A percentile compares a stretch with the other conserved stretches of the same genome.
Evolutionary conservation across 1,140 invertebrate genomes (phyloP).

Genomic region (Leucophenga varia): DNA sequence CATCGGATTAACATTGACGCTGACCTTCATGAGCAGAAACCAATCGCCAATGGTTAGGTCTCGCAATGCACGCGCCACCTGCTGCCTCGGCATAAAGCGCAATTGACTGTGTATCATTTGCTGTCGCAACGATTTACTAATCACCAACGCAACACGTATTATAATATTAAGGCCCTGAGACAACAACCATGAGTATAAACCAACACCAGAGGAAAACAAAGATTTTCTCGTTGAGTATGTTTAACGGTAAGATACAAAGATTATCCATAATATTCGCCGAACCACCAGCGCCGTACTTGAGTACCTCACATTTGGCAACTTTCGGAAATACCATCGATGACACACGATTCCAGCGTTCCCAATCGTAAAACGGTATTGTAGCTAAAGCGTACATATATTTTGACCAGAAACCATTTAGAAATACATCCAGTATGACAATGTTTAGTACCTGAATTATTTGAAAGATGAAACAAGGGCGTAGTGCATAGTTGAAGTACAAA

Average conservation of each 20-base stretch:
- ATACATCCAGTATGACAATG: constrained; percentile 68
- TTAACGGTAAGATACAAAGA: constrained; percentile 74
- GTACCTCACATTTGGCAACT: constrained; percentile 74
- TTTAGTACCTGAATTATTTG: constrained; percentile 59
- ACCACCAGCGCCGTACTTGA: constrained; percentile 67
- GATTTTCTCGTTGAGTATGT: constrained; percentile 80
- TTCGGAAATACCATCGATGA: constrained; percentile 69
- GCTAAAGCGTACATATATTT: constrained; percentile 68
- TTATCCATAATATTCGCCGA: constrained; percentile 65
- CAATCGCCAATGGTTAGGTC: constrained; percentile 64
- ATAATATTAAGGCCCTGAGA: constrained; percentile 67
- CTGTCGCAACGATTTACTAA: constrained; percentile 35
- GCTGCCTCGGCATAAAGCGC: constrained; percentile 34
- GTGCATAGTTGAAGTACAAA: too few relatives aligned
- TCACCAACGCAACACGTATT: constrained; percentile 56
- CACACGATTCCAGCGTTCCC: constrained; percentile 59
- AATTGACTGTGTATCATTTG: constrained; percentile 62
- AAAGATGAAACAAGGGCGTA: too few relatives aligned
- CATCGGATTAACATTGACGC: constrained; percentile 68
- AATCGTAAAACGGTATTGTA: constrained; percentile 56
- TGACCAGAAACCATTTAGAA: constrained; percentile 73
- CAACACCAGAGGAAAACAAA: constrained; percentile 81
- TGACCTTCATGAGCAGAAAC: constrained; percentile 69
- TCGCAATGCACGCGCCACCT: constrained; percentile 29
- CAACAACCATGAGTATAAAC: constrained; percentile 68